Base-by-base conservation (phyloP, 2,797 vertebrate genomes). In the Danio choprae region DNA sequence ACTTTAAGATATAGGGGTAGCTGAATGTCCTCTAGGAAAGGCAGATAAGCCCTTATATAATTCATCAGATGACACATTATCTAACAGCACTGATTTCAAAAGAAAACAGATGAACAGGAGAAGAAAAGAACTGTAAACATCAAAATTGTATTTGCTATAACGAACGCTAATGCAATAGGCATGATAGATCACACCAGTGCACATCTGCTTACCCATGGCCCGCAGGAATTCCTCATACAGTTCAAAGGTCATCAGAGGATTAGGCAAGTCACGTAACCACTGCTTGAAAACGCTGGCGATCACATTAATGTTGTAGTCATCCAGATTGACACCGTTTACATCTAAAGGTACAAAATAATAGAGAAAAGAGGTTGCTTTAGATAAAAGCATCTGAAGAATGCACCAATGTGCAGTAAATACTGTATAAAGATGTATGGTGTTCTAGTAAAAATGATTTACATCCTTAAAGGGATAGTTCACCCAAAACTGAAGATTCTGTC, bases 221-320 rank as follows among this genome's bases (percentile, higher is more conserved):
- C 97, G 95, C 78, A 99, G 94, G 81, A 99, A 99, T 89, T 98
- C 98, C 79, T 98, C 96, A 3, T 99, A 99, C 64, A 99, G 95
- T 91, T 99, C 98, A 77, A 99, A 98, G 1, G 97, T 99, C 97
- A 99, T 96, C 80, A 99, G 95, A 40, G 98, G 98, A 88, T 98
- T 99, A 2, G 98, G 98, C 84, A 99, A 93, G 78, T 99, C 98
- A 68, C 98, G 93, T 79, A 99, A 93, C 98, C 98, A 99, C 87
- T 99, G 98, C 89, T 99, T 99, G 87, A 99, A 98, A 40, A 99
- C 98, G 2, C 98, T 99, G 41, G 94, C 98, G 0, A 99, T 99
- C 72, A 99, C 98, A 0, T 99, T 97, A 89, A 99, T 98, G 90
- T 97, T 98, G 92, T 99, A 99, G 90, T 99, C 97, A 0, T 99